A percentile compares a stretch with the other conserved stretches of the same genome.
These are phyloP conservation scores for Panopea generosa DNA, from an alignment of 2,888 invertebrate genomes.

Conservation along the genomic window DNA sequence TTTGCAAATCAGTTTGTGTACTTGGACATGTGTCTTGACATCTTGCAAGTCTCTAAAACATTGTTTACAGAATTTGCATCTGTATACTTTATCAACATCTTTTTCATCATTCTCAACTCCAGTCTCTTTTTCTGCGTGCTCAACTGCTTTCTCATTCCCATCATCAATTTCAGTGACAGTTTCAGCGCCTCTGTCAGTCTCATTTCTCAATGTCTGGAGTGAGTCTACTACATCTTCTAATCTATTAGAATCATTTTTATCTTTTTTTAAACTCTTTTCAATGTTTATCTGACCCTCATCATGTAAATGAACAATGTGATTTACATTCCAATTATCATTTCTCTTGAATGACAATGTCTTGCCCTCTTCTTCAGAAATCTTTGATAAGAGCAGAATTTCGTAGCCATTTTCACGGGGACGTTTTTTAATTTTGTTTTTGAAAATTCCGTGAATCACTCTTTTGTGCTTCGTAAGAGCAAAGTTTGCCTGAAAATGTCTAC, in stretches of 20 bases:
- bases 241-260: too few relatives aligned
- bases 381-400: background rate
- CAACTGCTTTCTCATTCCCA: background rate
- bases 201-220: too few relatives aligned
- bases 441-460: background rate
- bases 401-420: background rate
- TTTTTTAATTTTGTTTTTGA: background rate
- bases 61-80: constrained; percentile 28
- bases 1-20: constrained; percentile 22
- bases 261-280: too few relatives aligned
- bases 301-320: constrained; percentile 11
- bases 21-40: constrained; percentile 3
- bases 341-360: constrained; percentile 8
- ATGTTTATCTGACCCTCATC: too few relatives aligned
- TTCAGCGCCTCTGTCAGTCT: background rate
- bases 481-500: background rate
- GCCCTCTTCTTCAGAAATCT: constrained; percentile 1
- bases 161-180: background rate
- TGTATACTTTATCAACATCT: background rate
- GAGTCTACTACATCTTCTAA: too few relatives aligned
- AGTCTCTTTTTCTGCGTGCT: background rate
- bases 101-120: background rate
- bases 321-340: constrained; percentile 21
- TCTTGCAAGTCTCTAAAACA: constrained; percentile 6
- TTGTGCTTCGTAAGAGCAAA: background rate